Evolutionary conservation across 2,113 vertebrate genomes (phyloP), one percentile per base, ranked within the genome.

Genomic region (Megaptera novaeangliae): DNA sequence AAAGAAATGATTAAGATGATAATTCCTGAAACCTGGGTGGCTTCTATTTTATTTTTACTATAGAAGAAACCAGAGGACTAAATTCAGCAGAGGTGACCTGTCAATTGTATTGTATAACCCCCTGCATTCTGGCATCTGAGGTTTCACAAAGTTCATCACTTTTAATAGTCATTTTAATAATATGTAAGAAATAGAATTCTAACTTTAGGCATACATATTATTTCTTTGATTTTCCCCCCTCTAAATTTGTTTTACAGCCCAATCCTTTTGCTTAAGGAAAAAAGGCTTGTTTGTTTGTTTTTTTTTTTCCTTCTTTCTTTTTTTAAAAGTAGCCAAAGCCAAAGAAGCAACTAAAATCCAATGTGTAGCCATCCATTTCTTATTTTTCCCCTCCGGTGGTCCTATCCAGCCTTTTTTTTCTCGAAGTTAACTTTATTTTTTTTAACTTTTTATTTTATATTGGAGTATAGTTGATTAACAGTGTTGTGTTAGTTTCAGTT

Each of bases 21-120:
- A 95, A 78, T 29, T 88, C 31, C 55, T 59, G 59, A 72, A 78
- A 64, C 8, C 15, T 83, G 27, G 29, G 27, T 29, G 29, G 23
- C 52, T 94, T 93, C 81, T 36, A 86, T 52, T 96, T 86, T 75
- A 71, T 91, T 94, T 57, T 96, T 89, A 61, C 63, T 41, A 81
- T 7, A 81, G 49, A 92, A 97, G 52, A 88, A 96, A 74, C 5
- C 9, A 85, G 80, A 97, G 84, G 7, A 29, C 66, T 78, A 92
- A 94, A 94, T 72, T 81, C 55, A 61, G 14, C 8, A 46, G 41
- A 66, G 31, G 93, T 15, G 57, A 61, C 11, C 39, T 80, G 6
- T 11, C 52, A 12, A 20, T 39, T 17, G 80, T 59, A 52, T 13
- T 25, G 2, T 17, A 29, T 55, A 49, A 46, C 8, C 41, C 29